Base-by-base conservation (phyloP, 2,797 vertebrate genomes). In the Rhodeus uyekii region DNA sequence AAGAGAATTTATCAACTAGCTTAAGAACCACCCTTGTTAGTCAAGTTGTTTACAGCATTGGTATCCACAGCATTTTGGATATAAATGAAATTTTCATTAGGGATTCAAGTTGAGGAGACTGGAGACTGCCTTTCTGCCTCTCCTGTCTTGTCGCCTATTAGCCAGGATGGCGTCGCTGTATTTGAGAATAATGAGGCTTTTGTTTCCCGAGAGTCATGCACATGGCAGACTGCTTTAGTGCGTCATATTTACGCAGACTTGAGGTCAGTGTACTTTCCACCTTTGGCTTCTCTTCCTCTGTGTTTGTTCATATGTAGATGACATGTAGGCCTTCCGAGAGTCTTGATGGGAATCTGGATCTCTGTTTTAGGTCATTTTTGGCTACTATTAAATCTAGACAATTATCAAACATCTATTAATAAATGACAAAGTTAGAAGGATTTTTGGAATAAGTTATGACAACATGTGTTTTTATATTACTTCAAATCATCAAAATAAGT, bases 141-240 rank as follows among this genome's bases (percentile, higher is more conserved):
- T n/a, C n/a, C n/a, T n/a, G 24, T n/a, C 38, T 29, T 68, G 48
- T 42, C 9, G 48, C 48, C 36, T 74, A 27, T 48, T 46, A 68
- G 38, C 27, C 46, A 46, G 50, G 4, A 76, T 48, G 12, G 29
- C 29, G 24, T 67, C 63, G 8, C 38, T 65, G 29, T 13, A 48
- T 60, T 36, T 48, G 8, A 75, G 38, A 39, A 80, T 55, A 76
- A 75, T 69, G 39, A 13, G 3, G 18, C 34, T 60, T 58, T 60
- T 65, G 48, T 84, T 80, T 60, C 19, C 14, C 5, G 13, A 22
- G 36, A 84, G 64, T 76, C 46, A 53, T 60, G 53, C 24, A 32
- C 73, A 74, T 27, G 13, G 38, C 36, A 34, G 29, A 73, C 27
- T 64, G 67, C 14, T 32, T 8, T 19, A 34, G 22, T 78, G 61